Evolutionary conservation across 2,888 invertebrate genomes (phyloP), one percentile per base, ranked within the genome.

Genomic region (Augiades crinisus): DNA sequence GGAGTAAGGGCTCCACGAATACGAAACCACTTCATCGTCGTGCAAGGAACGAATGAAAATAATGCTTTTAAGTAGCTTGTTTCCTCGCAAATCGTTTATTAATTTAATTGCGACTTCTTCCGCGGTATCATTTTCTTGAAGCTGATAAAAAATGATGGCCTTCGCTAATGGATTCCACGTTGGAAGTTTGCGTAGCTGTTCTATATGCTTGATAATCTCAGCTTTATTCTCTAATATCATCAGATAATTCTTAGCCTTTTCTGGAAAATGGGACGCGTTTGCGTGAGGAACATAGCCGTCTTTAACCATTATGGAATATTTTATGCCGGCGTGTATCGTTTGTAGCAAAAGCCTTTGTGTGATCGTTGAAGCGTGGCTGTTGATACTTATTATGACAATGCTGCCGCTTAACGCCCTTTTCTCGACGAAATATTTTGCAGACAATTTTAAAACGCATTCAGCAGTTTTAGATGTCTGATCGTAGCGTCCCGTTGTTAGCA

Each of bases 201-300:
- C 63, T 68, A 90, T 86, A 68, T 90, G 85, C 61, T 83, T 75
- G 58, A 65, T 73, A 33, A 90, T 68, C 64, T 90, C 89, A 36
- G 75, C 72, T 73, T 83, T 84, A 56, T 85, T 80, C 70, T 90
- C 88, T 57, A 90, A 75, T 73, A 90, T 82, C 73, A 90, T 73
- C 85, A 90, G 83, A 71, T 90, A 90, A 78, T 90, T 90, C 75
- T 90, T 89, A 52, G 90, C 90, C 74, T 86, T 90, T 72, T 90
- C 90, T 12, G 84, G 88, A 58, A 90, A 90, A 73, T 90, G 90
- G 27, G 90, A 88, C 47, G 90, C 90, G 68, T 90, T 90, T 47
- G 81, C 82, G 65, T 90, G 90, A 55, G 72, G 75, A 54, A 81
- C 84, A 63, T 78, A 82, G 59, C 89, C 88, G 68, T 90, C 87